Evolutionary conservation across 2,888 invertebrate species (phyloP).

Genomic region (Taenaris catops): DNA sequence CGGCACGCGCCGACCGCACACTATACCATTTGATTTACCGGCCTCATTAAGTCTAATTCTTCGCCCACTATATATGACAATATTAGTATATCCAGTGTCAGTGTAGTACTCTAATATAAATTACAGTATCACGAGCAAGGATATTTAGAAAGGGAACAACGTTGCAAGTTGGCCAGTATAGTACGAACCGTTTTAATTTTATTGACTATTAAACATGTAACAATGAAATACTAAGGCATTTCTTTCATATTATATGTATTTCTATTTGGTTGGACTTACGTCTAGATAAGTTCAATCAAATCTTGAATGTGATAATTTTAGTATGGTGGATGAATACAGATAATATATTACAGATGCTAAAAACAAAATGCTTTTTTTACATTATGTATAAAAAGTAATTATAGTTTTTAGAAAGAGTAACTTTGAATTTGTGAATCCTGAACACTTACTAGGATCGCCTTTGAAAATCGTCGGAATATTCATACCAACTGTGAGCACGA

Average conservation of each 20-base stretch:
- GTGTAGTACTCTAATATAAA: constrained; percentile 20
- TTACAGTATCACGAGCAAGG: constrained; percentile 10
- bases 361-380: too few species aligned
- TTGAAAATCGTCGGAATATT: too few species aligned
- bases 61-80: constrained; percentile 31
- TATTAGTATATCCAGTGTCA: constrained; percentile 25
- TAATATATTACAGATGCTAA: too few species aligned
- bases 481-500: too few species aligned
- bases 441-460: too few species aligned
- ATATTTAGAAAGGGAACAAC: constrained; percentile 37
- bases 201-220: background rate
- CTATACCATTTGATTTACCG: constrained; percentile 58
- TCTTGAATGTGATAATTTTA: too few species aligned
- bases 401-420: too few species aligned
- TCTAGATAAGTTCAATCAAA: too few species aligned
- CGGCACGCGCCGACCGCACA: constrained; percentile 65
- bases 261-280: too few species aligned
- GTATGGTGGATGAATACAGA: too few species aligned
- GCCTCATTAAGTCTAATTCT: constrained; percentile 46
- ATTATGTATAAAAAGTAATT: too few species aligned
- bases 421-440: too few species aligned
- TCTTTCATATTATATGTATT: background rate
- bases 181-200: constrained; percentile 3
- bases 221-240: background rate
- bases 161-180: constrained; percentile 34